Conservation (phyloP, 2,113 vertebrate genomes). For the Martes martes region DNA sequence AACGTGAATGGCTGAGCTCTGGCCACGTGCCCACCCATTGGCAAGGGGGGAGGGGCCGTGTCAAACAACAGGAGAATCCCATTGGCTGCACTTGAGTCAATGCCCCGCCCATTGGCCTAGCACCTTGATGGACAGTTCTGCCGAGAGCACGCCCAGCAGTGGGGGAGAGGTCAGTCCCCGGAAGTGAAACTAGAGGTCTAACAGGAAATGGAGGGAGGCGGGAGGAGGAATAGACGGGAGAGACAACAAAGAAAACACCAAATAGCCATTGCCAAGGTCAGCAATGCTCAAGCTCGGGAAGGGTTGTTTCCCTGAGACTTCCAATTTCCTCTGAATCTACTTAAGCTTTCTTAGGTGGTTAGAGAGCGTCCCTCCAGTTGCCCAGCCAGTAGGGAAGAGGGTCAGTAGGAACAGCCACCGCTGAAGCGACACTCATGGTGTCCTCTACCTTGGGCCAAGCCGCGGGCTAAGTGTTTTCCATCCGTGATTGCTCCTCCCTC, state of each 20-base stretch:
- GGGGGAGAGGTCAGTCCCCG: background rate
- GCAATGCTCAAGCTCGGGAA: background rate
- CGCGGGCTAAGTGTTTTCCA: background rate
- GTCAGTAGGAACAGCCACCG: background rate
- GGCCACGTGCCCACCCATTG: background rate
- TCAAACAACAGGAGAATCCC: background rate
- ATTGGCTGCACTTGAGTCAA: background rate
- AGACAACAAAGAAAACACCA: background rate
- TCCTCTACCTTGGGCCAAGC: background rate
- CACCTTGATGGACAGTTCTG: background rate
- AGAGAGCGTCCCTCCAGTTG: background rate
- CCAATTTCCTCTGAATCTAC: background rate
- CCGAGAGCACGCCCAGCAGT: background rate
- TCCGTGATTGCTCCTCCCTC: background rate
- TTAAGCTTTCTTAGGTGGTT: fast-evolving
- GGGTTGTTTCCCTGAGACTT: background rate
- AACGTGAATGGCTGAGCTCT: background rate
- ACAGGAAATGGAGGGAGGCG: background rate
- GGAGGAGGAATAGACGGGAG: background rate
- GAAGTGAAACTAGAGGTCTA: background rate
- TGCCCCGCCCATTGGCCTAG: background rate
- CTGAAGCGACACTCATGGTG: fast-evolving
- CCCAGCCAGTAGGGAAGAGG: background rate
- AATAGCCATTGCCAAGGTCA: fast-evolving
- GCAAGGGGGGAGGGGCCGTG: background rate